These are phyloP conservation scores for Stenolophus ochropezus DNA, from an alignment of 2,888 invertebrate species.

Conservation along the genomic window DNA sequence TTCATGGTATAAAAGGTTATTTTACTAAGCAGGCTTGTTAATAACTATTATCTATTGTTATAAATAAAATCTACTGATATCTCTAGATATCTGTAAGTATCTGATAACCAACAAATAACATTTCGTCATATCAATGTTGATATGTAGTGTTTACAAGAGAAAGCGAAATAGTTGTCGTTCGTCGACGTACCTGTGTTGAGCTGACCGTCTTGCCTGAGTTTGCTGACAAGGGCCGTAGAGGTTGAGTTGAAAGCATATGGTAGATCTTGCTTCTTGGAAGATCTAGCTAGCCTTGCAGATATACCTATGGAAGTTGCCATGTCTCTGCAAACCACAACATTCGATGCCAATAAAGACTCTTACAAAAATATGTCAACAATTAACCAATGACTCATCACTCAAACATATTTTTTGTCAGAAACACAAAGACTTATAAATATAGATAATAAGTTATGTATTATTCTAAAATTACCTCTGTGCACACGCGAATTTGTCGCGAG, in stretches of 20 bases:
- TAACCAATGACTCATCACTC: constrained; percentile 59
- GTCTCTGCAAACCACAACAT: constrained; percentile 47
- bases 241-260: constrained; percentile 68
- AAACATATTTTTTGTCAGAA: constrained; percentile 37
- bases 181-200: constrained; percentile 69
- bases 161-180: background rate
- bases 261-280: constrained; percentile 70
- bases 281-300: constrained; percentile 71
- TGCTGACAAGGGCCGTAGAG: constrained; percentile 71
- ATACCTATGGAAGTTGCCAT: constrained; percentile 71
- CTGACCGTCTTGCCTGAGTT: constrained; percentile 72
- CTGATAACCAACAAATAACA: background rate
- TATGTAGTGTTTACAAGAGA: background rate
- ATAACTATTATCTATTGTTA: background rate
- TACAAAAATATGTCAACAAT: constrained; percentile 63
- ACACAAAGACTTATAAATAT: constrained; percentile 23
- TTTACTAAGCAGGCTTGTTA: background rate
- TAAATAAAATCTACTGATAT: background rate
- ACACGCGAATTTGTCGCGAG: constrained; percentile 57
- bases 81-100: background rate
- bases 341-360: constrained; percentile 60
- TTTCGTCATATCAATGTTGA: background rate
- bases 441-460: constrained; percentile 10
- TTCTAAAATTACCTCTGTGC: constrained; percentile 53
- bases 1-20: no score